Base-by-base conservation (phyloP, 1,140 invertebrate genomes). In the Prorops nasuta region DNA sequence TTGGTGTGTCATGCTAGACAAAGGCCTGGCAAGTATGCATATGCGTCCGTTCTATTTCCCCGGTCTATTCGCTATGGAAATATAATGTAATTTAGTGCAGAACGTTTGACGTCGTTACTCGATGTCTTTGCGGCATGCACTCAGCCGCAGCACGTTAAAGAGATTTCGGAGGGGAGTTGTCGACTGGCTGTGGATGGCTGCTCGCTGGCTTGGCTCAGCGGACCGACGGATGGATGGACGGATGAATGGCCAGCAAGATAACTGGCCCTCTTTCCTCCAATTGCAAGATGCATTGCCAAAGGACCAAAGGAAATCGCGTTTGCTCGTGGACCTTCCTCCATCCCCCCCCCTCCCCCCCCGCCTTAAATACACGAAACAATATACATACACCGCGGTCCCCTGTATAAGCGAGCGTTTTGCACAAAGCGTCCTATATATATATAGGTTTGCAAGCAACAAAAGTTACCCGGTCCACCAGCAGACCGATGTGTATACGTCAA, bases 41-140 rank as follows among this genome's bases (percentile, higher is more conserved):
- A 53, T 54, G 52, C 51, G 42, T 41, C n/a, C n/a, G n/a, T n/a
- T n/a, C n/a, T 47, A 45, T 38, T 39, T 55, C 39, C 52, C 58
- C 50, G 36, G 45, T 56, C 56, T 54, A 63, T 63, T 58, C 53
- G 52, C 56, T 56, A 56, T 63, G 59, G 56, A 63, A 63, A 63
- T 63, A 39, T 60, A 50, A 52, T 56, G 60, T 63, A 63, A 62
- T 62, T 63, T 56, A 62, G 63, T 55, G 59, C 60, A 36, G 56
- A 44, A 58, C 59, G 60, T 62, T 63, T 50, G 60, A 62, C 59
- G 60, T 58, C 24, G 51, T 44, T 45, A 16, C 48, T 49, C 55
- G 59, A 62, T 58, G 56, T 62, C 60, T 62, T 63, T 57, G 51
- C 46, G 46, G 36, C 22, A 35, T 37, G 7, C 8, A 3, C n/a